Evolutionary conservation across 1,140 invertebrate species (phyloP).

Genomic region (Euwallacea similis): DNA sequence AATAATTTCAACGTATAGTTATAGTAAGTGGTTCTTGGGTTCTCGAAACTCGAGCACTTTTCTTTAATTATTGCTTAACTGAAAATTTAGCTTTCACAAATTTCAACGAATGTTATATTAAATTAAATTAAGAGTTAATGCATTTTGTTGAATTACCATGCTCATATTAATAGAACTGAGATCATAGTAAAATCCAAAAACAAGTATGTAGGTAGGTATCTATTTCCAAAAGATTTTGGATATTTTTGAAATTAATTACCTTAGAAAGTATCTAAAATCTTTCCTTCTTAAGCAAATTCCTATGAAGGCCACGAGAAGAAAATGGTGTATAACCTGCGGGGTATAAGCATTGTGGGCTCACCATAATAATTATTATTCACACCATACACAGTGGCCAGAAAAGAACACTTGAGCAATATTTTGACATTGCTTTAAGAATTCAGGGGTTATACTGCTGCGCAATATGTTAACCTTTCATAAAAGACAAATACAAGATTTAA

Average conservation of each 20-base stretch:
- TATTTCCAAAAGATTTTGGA: no score
- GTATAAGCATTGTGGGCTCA: slow-evolving; percentile 6
- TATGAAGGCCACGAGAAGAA: slow-evolving; percentile 5
- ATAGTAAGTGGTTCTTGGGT: no score
- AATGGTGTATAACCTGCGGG: slow-evolving; percentile 7
- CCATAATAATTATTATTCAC: slow-evolving; percentile 10
- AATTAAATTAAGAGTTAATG: no score
- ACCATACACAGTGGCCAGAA: slow-evolving; percentile 16
- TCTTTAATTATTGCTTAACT: no score
- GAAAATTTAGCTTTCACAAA: no score
- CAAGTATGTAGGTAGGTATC: no score
- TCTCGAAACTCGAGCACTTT: no score
- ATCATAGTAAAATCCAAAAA: no score
- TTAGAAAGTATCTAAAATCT: neutral
- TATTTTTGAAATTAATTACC: neutral
- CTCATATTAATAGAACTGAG: no score
- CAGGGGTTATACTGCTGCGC: slow-evolving; percentile 14
- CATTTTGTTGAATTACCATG: no score
- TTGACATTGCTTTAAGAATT: slow-evolving; percentile 23
- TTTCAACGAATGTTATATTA: no score
- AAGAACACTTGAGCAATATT: slow-evolving; percentile 8
- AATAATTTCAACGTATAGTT: no score
- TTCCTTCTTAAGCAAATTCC: neutral
- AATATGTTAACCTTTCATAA: slow-evolving; percentile 16
- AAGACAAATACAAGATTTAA: slow-evolving; percentile 9